Percentiles rank a stretch among this genome's conserved stretches.
Evolutionary conservation across 2,113 vertebrate species (phyloP).

Genomic region (Promerops cafer): DNA sequence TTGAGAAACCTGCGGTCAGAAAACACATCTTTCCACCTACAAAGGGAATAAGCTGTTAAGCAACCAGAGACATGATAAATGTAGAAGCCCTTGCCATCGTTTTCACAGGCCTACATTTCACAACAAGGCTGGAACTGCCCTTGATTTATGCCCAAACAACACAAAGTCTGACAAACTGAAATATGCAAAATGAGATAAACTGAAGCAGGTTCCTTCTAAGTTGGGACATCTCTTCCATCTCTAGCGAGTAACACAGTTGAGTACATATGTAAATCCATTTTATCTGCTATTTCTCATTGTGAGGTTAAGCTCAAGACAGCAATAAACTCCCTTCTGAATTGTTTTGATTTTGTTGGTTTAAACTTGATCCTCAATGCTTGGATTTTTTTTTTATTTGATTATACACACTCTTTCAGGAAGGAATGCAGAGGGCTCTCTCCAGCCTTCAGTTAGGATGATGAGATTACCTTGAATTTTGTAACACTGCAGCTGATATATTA

Average conservation of each 20-base stretch:
- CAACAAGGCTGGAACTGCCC: not conserved
- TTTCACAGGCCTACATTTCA: not conserved
- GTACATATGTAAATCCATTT: not conserved
- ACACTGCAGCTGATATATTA: not conserved
- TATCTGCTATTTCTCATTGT: not conserved
- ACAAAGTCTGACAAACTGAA: not conserved
- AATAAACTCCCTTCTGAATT: not conserved
- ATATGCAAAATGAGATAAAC: not conserved
- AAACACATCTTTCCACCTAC: not conserved
- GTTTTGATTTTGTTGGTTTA: constrained; percentile 40
- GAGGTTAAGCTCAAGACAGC: not conserved
- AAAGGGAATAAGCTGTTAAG: not conserved
- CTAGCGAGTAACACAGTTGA: not conserved
- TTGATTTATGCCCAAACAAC: not conserved
- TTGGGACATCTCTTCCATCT: not conserved
- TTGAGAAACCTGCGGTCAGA: not conserved
- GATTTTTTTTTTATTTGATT: constrained; percentile 5
- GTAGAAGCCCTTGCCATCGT: not conserved
- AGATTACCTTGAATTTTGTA: constrained; percentile 11
- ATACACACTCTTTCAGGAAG: not conserved
- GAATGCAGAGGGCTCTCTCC: constrained; percentile 4
- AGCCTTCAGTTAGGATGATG: not conserved
- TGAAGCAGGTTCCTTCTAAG: not conserved
- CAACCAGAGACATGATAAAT: not conserved
- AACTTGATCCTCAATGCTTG: constrained; percentile 14